Base-by-base conservation (phyloP, 2,888 invertebrate genomes). In the Acanthosepion lycidas region DNA sequence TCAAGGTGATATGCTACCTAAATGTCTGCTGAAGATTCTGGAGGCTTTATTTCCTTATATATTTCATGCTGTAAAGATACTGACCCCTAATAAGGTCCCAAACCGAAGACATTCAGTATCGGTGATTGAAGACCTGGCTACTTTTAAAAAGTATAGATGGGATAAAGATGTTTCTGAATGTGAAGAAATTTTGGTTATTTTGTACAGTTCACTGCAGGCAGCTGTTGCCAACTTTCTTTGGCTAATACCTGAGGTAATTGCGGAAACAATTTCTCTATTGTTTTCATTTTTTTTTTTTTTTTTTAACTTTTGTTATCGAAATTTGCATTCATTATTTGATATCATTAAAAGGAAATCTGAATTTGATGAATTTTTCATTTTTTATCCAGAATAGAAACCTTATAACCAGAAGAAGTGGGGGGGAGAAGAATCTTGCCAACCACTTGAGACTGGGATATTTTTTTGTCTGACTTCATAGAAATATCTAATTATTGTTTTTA, bases 21-120 rank as follows among this genome's bases (percentile, higher is more conserved):
- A 97, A 94, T 96, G 96, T 59, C 95, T 96, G 53, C 94, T 97
- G 94, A 97, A 97, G 94, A 96, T 97, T 91, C 95, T 97, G 92
- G 96, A 96, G 91, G 96, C 96, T 26, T 95, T 96, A 33, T 96
- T 96, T 94, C 96, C 96, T 64, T 95, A 92, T 23, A 92, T 92
- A 48, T 92, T 49, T 15, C 92, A 92, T 92, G 49, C 92, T 48
- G 92, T 92, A 4, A 49, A 92, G 51, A 15, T 51, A 12, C 18
- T 48, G 51, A 26, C 48, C 12, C 51, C 42, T 92, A n/a, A 92
- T 6, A 28, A 51, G 12, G 51, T 28, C 26, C 48, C 48, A 23
- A 28, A 26, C 48, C 48, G 51, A 33, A 18, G 51, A 26, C 92
- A 92, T 28, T 92, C 92, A 51, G 28, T 92, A 15, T 92, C 92